Evolutionary conservation across 2,888 invertebrate genomes (phyloP), one percentile per base, ranked within the genome.

Genomic region (Dioctria rufipes): DNA sequence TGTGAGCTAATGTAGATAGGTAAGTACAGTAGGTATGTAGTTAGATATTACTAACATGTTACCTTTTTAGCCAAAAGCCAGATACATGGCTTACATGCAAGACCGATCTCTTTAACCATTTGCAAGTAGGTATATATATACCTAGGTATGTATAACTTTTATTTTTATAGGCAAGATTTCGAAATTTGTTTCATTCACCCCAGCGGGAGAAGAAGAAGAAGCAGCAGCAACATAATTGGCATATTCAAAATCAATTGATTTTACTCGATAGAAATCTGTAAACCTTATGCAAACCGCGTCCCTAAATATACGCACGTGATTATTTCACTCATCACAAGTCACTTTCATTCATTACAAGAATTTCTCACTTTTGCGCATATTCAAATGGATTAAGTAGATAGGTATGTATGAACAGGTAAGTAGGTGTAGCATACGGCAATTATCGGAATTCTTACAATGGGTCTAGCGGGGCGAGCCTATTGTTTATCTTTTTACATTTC

Each of bases 41-140:
- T 25, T 25, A 25, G 42, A 46, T 13, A n/a, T 66, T 43, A 25
- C 49, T 25, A 42, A 46, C 67, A 25, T 25, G 49, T 67, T 67
- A 67, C 67, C 67, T 67, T 67, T 67, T 67, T 46, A 42, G 67
- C 46, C 67, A n/a, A 67, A 42, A 67, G 49, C 67, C 42, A 25
- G 25, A 25, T 25, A 25, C 43, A 67, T 67, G 25, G 49, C 43
- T 67, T 43, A 5, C 13, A 25, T 67, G 67, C 42, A 67, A 46
- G 67, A 67, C 43, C 43, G 67, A 67, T 67, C 67, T 67, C 67
- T 42, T 46, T 67, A 25, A 25, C 46, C 46, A 25, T 67, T 67
- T 67, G 1, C 43, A n/a, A 67, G 42, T 67, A 46, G 67, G 25
- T 25, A 25, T 25, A 25, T 25, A n/a, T n/a, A n/a, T n/a, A n/a